Conservation (phyloP, 2,888 invertebrate genomes). For the Nomada ruficornis region DNA sequence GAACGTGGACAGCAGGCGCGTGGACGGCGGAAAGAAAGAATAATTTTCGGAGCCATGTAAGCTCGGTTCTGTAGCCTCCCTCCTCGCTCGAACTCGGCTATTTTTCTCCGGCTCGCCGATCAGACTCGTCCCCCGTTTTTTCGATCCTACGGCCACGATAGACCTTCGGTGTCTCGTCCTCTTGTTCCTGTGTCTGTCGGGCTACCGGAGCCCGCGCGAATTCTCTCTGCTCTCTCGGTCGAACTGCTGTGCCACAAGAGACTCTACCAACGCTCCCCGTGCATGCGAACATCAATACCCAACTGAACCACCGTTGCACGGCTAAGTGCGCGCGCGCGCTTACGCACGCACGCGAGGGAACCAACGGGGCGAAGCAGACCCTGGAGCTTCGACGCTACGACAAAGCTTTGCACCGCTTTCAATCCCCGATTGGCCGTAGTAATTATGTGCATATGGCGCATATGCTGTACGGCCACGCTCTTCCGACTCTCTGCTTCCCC, state of each 20-base stretch:
- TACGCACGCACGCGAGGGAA: constrained; percentile 41
- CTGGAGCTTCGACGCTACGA: constrained; percentile 48
- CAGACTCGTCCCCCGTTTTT: neutral
- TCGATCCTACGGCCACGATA: neutral
- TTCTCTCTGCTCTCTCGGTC: constrained; percentile 4
- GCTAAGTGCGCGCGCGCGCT: constrained; percentile 64
- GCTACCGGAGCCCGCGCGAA: constrained; percentile 35
- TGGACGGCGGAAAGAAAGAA: constrained; percentile 41
- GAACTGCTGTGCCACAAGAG: constrained; percentile 13
- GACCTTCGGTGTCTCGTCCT: neutral
- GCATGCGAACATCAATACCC: constrained; percentile 76
- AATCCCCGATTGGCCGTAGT: constrained; percentile 62
- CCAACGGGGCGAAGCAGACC: constrained; percentile 48
- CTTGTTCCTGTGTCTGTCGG: neutral
- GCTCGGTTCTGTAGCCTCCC: constrained; percentile 29
- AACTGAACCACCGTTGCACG: constrained; percentile 75
- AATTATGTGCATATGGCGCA: constrained; percentile 59
- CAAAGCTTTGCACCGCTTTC: constrained; percentile 58
- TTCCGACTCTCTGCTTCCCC: constrained; percentile 4
- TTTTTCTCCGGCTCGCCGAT: constrained; percentile 13
- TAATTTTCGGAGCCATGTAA: constrained; percentile 52
- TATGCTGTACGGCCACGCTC: constrained; percentile 27
- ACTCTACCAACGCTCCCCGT: constrained; percentile 67
- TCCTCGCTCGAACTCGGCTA: constrained; percentile 27
- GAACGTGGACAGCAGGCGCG: constrained; percentile 35